Percentiles rank a stretch among this genome's conserved stretches.
Conservation (phyloP, 37 sponge, comb jelly and placozoan species). For the Crambe crambe region DNA sequence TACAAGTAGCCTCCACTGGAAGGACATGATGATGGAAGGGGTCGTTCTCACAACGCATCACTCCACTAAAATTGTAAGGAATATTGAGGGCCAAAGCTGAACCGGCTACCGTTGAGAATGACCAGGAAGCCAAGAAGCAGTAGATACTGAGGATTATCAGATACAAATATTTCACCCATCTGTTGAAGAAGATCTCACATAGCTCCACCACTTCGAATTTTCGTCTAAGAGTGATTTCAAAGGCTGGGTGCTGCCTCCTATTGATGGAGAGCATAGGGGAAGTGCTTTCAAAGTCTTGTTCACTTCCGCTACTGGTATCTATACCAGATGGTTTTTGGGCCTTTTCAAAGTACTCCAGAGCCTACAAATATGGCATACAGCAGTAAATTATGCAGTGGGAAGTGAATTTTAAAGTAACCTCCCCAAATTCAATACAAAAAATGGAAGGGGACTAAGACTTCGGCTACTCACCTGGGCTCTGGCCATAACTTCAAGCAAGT, state of each 20-base stretch:
- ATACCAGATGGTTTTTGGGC: not conserved
- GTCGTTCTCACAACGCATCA: slow-evolving; percentile 54
- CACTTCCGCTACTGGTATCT: not conserved
- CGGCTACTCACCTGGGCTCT: slow-evolving; percentile 81
- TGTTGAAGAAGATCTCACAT: slow-evolving; percentile 66
- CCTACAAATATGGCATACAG: not conserved
- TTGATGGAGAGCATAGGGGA: not conserved
- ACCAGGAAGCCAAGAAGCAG: slow-evolving; percentile 59
- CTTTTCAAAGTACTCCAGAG: slow-evolving; percentile 7
- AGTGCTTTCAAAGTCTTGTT: not conserved
- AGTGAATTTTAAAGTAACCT: too few relatives aligned
- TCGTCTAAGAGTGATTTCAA: slow-evolving; percentile 42
- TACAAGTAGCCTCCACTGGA: slow-evolving; percentile 55
- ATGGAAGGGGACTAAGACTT: too few relatives aligned
- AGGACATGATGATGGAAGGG: slow-evolving; percentile 57
- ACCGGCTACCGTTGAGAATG: slow-evolving; percentile 80
- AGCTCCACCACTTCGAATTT: slow-evolving; percentile 85
- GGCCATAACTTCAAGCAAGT: slow-evolving; percentile 74
- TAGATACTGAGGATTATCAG: slow-evolving; percentile 68
- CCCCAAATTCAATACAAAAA: too few relatives aligned
- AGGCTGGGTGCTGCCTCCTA: slow-evolving; percentile 34
- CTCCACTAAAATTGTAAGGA: slow-evolving; percentile 57
- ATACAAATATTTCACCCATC: slow-evolving; percentile 57
- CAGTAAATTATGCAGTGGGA: too few relatives aligned
- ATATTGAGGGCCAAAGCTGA: slow-evolving; percentile 89